Evolutionary conservation across 2,888 invertebrate genomes (phyloP), one percentile per base, ranked within the genome.

Genomic region (Sclerodermus sp.): DNA sequence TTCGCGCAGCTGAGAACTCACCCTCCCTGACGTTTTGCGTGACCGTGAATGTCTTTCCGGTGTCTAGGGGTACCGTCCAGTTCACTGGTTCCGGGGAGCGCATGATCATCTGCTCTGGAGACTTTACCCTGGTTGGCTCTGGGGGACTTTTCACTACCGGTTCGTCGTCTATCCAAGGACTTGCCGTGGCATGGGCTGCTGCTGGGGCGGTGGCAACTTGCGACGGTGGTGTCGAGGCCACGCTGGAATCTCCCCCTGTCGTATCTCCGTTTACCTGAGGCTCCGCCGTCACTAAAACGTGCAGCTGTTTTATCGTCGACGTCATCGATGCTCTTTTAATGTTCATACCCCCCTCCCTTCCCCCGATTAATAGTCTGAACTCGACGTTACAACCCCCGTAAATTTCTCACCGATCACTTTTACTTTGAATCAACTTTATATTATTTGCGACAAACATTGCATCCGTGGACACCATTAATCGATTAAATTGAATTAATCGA

Each of bases 1-100:
- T n/a, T n/a, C n/a, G n/a, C n/a, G n/a, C n/a, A n/a, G n/a, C n/a
- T n/a, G n/a, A n/a, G n/a, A 23, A 23, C 68, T 71, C 77, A 87
- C 88, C 87, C 80, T 87, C 87, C 72, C 89, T 88, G 68, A 93
- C 91, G 81, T 93, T 93, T 82, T 93, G 93, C 55, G 93, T 93
- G 67, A 93, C 93, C 37, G 93, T 93, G 80, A 93, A 93, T 36
- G 92, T 93, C 82, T 93, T 93, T 68, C 93, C 93, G 63, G 93
- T 94, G 80, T 95, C 94, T 72, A 94, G 83, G 47, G 94, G 93
- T 54, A 94, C 93, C 44, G 93, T 94, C 94, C 94, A 95, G 80
- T 93, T 93, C 69, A 94, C 94, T 45, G 94, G 94, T 80, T 94
- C 94, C 12, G 94, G 94, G 15, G 93, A 93, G 64, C 92, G 85